A percentile compares a stretch with the other conserved stretches of the same genome.
Evolutionary conservation across 2,797 vertebrate genomes (phyloP).

Genomic region (Botia almorhae): DNA sequence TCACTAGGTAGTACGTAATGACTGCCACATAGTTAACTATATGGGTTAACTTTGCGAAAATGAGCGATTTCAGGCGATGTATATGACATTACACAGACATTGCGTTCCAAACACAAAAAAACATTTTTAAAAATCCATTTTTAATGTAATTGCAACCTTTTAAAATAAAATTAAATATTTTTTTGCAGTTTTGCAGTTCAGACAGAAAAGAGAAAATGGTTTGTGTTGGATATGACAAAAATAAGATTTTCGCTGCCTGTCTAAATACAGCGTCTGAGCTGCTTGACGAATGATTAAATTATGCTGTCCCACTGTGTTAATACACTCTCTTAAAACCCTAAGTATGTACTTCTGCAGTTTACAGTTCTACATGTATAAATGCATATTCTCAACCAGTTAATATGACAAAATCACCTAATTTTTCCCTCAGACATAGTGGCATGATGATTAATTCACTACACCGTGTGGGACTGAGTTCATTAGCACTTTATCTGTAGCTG

Average conservation of each 20-base stretch:
- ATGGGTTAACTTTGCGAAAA: background rate
- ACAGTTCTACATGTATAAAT: background rate
- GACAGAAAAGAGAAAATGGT: no score
- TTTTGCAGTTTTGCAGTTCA: no score
- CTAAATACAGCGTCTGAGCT: background rate
- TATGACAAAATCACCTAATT: conserved; percentile 64
- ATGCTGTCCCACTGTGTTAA: background rate
- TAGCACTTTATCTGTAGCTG: conserved; percentile 46
- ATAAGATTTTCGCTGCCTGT: background rate
- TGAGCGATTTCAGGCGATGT: background rate
- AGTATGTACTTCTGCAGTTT: conserved; percentile 24
- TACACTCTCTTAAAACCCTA: background rate
- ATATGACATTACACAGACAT: background rate
- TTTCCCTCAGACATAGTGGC: conserved; percentile 41
- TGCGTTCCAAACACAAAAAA: background rate
- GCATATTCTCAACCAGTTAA: conserved; percentile 60
- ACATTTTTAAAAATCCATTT: background rate
- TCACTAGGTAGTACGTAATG: no score
- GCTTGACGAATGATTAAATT: background rate
- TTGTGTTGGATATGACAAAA: background rate
- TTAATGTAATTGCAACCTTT: background rate
- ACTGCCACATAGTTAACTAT: background rate
- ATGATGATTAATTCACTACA: conserved; percentile 63
- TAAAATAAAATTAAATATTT: no score
- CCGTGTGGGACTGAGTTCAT: conserved; percentile 21